phyloP scores from a whole-genome alignment of 2,113 vertebrate genomes.

The Leptobrachium ailaonicum region DNA sequence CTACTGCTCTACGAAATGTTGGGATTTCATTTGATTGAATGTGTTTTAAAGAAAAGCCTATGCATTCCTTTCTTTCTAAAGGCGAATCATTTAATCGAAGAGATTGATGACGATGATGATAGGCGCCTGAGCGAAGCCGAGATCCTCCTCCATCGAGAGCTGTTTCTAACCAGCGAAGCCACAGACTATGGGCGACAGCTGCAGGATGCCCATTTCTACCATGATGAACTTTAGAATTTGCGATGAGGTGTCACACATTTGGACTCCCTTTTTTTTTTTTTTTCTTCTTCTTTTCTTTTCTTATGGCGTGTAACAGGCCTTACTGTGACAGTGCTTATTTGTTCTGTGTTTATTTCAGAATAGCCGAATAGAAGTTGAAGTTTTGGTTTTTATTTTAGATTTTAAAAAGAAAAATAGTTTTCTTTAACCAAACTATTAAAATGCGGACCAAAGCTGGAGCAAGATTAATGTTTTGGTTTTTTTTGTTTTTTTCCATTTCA shows the following conservation, averaged over 20 bases:
- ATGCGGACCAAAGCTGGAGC: not conserved
- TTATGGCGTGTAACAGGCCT: not conserved
- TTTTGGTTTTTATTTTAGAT: not conserved
- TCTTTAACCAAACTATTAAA: not conserved
- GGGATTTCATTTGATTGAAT: too few species aligned
- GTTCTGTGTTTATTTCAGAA: not conserved
- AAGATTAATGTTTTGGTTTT: not conserved
- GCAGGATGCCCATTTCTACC: slow-evolving; percentile 75
- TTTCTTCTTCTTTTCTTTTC: not conserved
- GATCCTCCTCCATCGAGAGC: slow-evolving; percentile 85
- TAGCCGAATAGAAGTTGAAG: not conserved
- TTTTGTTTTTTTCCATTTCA: too few species aligned
- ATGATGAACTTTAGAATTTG: slow-evolving; percentile 72
- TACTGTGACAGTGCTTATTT: not conserved
- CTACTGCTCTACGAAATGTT: too few species aligned
- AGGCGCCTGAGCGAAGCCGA: slow-evolving; percentile 80
- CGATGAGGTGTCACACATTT: slow-evolving; percentile 14
- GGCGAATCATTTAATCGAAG: slow-evolving; percentile 89
- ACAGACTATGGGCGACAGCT: slow-evolving; percentile 92
- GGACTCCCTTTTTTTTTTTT: not conserved
- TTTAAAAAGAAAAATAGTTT: too few species aligned
- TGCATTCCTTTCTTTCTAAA: slow-evolving; percentile 58
- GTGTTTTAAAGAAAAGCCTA: too few species aligned
- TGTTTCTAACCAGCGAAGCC: slow-evolving; percentile 93
- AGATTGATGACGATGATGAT: slow-evolving; percentile 88